Conservation (phyloP, 1,140 invertebrate species). For the Diorhabda carinulata region DNA sequence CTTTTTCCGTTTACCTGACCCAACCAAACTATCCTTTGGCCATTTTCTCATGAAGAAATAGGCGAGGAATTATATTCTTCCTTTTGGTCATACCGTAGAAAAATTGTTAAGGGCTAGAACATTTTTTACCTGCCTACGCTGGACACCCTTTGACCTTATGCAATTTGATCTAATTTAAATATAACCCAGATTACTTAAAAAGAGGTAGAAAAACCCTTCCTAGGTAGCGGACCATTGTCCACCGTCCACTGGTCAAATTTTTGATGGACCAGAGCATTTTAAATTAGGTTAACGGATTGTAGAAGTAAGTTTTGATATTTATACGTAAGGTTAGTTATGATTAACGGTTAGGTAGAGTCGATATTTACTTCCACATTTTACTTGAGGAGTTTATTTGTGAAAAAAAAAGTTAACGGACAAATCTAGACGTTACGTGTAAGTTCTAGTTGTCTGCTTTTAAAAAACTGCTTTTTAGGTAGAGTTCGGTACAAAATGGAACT, state of each 20-base stretch:
- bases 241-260: constrained; percentile 19
- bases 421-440: no score
- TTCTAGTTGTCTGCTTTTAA: no score
- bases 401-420: no score
- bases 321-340: not conserved
- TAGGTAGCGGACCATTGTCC: constrained; percentile 8
- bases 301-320: constrained; percentile 10
- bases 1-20: constrained; percentile 5
- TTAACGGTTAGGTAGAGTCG: no score
- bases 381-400: no score
- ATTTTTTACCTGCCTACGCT: constrained; percentile 17
- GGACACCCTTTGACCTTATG: constrained; percentile 17
- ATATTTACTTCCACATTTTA: no score
- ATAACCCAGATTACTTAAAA: constrained; percentile 8
- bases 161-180: constrained; percentile 26
- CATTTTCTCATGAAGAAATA: constrained; percentile 10
- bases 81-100: not conserved
- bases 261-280: constrained; percentile 12
- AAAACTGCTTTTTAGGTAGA: no score
- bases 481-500: no score
- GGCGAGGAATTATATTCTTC: not conserved
- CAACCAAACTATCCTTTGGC: not conserved
- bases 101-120: not conserved
- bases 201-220: constrained; percentile 8
- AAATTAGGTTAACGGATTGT: constrained; percentile 15